Conservation (phyloP, 2,797 vertebrate species). For the Miichthys miiuy region DNA sequence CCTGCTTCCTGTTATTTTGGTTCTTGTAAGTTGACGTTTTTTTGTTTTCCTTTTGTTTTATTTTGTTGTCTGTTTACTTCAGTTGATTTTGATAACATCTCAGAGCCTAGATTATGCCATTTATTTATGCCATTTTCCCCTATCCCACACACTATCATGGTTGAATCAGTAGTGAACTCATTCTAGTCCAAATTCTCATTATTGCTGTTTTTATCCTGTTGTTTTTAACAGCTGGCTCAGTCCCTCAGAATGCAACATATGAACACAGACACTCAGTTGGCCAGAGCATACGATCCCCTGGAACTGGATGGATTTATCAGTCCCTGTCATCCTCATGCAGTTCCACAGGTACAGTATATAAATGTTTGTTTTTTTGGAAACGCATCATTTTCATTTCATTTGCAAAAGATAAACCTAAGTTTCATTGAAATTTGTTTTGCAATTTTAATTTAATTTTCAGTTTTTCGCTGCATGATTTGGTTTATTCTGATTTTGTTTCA, state of each 20-base stretch:
- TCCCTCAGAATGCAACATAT: constrained; percentile 56
- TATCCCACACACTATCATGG: not conserved
- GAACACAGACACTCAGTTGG: constrained; percentile 53
- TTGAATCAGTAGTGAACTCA: not conserved
- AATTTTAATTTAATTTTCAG: constrained; percentile 38
- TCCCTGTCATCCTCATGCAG: constrained; percentile 48
- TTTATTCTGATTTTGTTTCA: constrained; percentile 64
- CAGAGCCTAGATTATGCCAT: constrained; percentile 2
- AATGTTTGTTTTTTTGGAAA: constrained; percentile 14
- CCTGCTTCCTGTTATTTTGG: constrained; percentile 76
- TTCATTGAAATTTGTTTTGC: constrained; percentile 33
- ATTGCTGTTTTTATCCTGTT: constrained; percentile 38
- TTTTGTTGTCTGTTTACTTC: constrained; percentile 28
- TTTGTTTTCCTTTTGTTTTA: constrained; percentile 4
- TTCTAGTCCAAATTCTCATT: constrained; percentile 6
- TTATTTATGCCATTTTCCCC: not conserved
- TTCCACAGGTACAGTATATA: constrained; percentile 70
- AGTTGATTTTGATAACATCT: constrained; percentile 36
- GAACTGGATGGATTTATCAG: constrained; percentile 62
- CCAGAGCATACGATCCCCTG: constrained; percentile 35
- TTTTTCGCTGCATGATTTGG: constrained; percentile 56
- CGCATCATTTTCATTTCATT: constrained; percentile 45
- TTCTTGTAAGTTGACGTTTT: constrained; percentile 84
- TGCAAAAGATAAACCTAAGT: not conserved
- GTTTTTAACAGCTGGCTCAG: constrained; percentile 72